Conservation (phyloP, 2,888 invertebrate species). For the Dorcus parallelipipedus region DNA sequence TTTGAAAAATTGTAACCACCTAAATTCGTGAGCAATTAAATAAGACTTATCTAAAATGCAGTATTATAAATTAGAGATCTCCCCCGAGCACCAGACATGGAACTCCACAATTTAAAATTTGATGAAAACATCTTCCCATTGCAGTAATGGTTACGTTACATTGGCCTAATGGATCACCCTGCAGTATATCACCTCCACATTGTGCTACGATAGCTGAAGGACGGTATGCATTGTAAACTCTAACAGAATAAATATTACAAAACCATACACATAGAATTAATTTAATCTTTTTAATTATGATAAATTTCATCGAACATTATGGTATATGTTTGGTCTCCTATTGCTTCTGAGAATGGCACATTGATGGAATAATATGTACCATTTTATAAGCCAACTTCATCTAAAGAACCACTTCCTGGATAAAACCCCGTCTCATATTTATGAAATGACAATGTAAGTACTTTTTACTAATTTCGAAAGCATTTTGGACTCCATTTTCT, state of each 20-base stretch:
- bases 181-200: slow-evolving; percentile 76
- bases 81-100: slow-evolving; percentile 76
- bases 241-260: slow-evolving; percentile 23
- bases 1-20: slow-evolving; percentile 72
- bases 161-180: slow-evolving; percentile 69
- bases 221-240: slow-evolving; percentile 51
- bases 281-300: slow-evolving; percentile 47
- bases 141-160: slow-evolving; percentile 64
- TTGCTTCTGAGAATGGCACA: slow-evolving; percentile 68
- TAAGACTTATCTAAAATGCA: not conserved
- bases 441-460: slow-evolving; percentile 77
- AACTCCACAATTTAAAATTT: slow-evolving; percentile 55
- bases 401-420: slow-evolving; percentile 66
- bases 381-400: slow-evolving; percentile 61
- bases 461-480: slow-evolving; percentile 66
- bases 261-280: too few relatives aligned
- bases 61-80: slow-evolving; percentile 50
- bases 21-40: slow-evolving; percentile 26
- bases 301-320: slow-evolving; percentile 54
- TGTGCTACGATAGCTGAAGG: slow-evolving; percentile 74
- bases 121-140: slow-evolving; percentile 57
- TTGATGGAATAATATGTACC: slow-evolving; percentile 70
- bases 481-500: slow-evolving; percentile 83
- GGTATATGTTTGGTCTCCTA: slow-evolving; percentile 60
- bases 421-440: slow-evolving; percentile 73